Evolutionary conservation across 2,888 invertebrate species (phyloP), one percentile per base, ranked within the genome.

Genomic region (Lasioglossum villosulum): DNA sequence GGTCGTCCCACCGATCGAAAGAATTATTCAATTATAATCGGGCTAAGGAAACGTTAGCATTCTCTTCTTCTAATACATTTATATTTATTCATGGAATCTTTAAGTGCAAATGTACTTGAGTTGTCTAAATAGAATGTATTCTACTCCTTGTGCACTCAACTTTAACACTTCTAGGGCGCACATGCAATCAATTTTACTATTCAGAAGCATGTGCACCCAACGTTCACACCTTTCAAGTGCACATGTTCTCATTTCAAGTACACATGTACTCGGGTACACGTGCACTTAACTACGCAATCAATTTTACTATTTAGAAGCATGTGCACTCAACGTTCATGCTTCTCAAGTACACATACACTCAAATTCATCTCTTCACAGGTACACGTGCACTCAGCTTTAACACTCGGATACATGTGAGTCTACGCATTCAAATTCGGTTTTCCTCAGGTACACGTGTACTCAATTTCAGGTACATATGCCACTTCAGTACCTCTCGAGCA

Each of bases 1-100:
- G 85, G 74, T 80, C 84, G 45, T 80, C 59, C 74, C 76, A 68
- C 8, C 10, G 68, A 68, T 23, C 34, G 34, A 16, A 34, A 63
- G n/a, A 52, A 37, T 23, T 14, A 1, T 39, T 12, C 0, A 70
- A 71, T n/a, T 16, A 23, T 23, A 37, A n/a, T 37, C 68, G 37
- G 68, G 10, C 23, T 37, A 68, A 30, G 6, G 63, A 30, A 34
- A 63, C 6, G 3, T 56, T 56, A n/a, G 30, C 30, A 19, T 30
- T 16, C 52, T 14, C 59, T 59, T 59, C 16, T 4, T 30, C 19
- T 16, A 63, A 34, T 14, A 19, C 63, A 63, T 30, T n/a, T 63
- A 12, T 30, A 63, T 30, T 30, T 63, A 63, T 16, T 63, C 5
- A 6, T 16, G 63, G 48, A 23, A 2, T 1, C 52, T 42, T 59